A percentile compares a stretch with the other conserved stretches of the same genome.
Evolutionary conservation across 1,140 invertebrate species (phyloP).

Genomic region (Drosophila orosa): DNA sequence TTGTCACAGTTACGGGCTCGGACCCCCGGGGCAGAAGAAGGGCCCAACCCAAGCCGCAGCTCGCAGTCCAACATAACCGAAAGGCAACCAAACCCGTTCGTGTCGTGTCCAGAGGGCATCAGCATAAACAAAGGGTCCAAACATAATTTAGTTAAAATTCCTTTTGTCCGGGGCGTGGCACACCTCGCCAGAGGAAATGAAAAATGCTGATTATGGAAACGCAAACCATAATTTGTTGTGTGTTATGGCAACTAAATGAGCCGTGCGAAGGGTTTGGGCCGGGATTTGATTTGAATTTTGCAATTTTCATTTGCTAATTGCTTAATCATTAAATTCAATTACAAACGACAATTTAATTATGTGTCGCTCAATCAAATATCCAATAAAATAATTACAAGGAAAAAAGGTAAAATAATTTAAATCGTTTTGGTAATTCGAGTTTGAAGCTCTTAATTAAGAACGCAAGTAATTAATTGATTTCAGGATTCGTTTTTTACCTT

Average conservation of each 20-base stretch:
- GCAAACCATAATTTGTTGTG: constrained; percentile 49
- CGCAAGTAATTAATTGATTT: constrained; percentile 18
- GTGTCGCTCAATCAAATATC: constrained; percentile 40
- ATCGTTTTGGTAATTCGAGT: constrained; percentile 23
- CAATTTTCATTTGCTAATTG: constrained; percentile 54
- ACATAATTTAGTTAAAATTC: constrained; percentile 67
- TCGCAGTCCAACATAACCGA: constrained; percentile 9
- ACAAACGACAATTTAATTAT: constrained; percentile 43
- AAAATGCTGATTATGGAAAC: constrained; percentile 51
- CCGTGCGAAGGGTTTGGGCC: constrained; percentile 6
- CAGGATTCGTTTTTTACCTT: neutral
- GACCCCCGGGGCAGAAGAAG: neutral
- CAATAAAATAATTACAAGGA: constrained; percentile 33
- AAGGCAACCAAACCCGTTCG: constrained; percentile 28
- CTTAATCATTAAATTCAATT: constrained; percentile 51
- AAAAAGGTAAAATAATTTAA: constrained; percentile 22
- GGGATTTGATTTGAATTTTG: constrained; percentile 33
- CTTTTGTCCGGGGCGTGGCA: constrained; percentile 46
- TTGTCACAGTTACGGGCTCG: constrained; percentile 21
- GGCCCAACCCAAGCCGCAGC: constrained; percentile 32
- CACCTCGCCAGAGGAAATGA: constrained; percentile 41
- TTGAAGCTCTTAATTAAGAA: constrained; percentile 26
- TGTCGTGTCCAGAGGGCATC: constrained; percentile 62
- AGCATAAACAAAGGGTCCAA: constrained; percentile 57
- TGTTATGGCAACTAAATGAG: constrained; percentile 25